These are phyloP conservation scores for Sakesphorus luctuosus DNA, from an alignment of 2,113 vertebrate species.

Conservation along the genomic window DNA sequence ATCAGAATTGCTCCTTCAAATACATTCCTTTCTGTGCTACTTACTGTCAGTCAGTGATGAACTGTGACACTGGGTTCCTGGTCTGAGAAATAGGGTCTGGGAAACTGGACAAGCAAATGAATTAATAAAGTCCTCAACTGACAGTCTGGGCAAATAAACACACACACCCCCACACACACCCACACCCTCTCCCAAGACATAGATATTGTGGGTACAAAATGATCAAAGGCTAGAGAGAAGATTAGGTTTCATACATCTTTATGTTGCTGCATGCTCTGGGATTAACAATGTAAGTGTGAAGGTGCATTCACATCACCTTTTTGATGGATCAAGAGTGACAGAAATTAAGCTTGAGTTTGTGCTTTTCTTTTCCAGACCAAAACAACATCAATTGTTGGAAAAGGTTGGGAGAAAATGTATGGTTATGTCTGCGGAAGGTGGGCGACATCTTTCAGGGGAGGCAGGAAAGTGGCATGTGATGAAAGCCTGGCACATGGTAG, in stretches of 20 bases:
- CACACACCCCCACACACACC: too few relatives aligned
- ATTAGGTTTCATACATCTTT: background rate
- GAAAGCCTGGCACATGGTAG: accelerated
- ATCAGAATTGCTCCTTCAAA: background rate
- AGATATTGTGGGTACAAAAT: background rate
- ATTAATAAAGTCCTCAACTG: background rate
- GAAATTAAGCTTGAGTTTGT: background rate
- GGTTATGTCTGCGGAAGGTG: background rate
- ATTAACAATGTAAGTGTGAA: background rate
- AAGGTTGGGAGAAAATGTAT: background rate
- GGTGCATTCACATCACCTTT: accelerated
- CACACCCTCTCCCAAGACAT: too few relatives aligned
- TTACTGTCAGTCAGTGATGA: background rate
- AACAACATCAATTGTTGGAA: background rate
- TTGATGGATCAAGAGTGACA: background rate
- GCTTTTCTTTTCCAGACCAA: background rate
- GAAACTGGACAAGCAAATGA: background rate
- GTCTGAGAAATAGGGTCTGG: background rate
- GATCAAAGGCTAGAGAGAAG: background rate
- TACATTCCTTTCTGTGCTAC: background rate
- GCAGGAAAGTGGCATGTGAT: background rate
- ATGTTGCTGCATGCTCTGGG: too few relatives aligned
- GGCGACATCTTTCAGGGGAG: background rate
- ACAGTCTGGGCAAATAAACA: background rate
- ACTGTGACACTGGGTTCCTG: background rate